Percentiles rank a stretch among this genome's conserved stretches.
These are phyloP conservation scores for Mastomys coucha DNA, from an alignment of 2,113 vertebrate species.

Conservation along the genomic window DNA sequence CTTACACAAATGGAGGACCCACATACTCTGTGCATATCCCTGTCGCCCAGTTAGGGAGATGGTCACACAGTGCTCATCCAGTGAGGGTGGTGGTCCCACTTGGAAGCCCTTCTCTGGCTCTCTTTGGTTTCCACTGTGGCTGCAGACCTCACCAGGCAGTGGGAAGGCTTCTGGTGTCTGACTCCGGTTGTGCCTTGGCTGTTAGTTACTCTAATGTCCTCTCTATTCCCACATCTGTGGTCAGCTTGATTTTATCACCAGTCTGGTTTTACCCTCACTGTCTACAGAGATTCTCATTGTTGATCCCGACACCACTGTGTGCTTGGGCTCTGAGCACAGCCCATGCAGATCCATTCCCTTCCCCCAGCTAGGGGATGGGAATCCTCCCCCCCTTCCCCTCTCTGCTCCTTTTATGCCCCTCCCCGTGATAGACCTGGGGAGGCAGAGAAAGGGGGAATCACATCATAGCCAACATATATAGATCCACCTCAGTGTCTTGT, in stretches of 20 bases:
- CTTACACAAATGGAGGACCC: too few species aligned
- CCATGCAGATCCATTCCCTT: neutral
- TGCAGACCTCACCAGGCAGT: neutral
- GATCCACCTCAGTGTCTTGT: neutral
- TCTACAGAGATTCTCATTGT: neutral
- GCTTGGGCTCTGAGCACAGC: neutral
- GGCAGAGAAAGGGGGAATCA: neutral
- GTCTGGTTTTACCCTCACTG: neutral
- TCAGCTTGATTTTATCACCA: neutral
- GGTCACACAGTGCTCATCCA: too few species aligned
- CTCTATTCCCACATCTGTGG: neutral
- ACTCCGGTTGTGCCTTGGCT: neutral
- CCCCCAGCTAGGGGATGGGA: too few species aligned
- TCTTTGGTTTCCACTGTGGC: neutral
- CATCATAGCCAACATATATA: accelerated
- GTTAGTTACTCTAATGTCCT: neutral
- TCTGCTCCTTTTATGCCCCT: neutral
- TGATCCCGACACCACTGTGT: neutral
- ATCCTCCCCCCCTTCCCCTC: too few species aligned
- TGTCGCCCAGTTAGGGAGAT: neutral
- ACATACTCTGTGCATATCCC: neutral
- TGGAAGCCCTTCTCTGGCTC: neutral
- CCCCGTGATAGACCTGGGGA: accelerated
- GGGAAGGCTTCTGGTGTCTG: too few species aligned
- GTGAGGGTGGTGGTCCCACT: neutral